A percentile compares a stretch with the other conserved stretches of the same genome.
phyloP scores from a whole-genome alignment of 2,113 vertebrate species.

The Sinocyclocheilus anophthalmus region DNA sequence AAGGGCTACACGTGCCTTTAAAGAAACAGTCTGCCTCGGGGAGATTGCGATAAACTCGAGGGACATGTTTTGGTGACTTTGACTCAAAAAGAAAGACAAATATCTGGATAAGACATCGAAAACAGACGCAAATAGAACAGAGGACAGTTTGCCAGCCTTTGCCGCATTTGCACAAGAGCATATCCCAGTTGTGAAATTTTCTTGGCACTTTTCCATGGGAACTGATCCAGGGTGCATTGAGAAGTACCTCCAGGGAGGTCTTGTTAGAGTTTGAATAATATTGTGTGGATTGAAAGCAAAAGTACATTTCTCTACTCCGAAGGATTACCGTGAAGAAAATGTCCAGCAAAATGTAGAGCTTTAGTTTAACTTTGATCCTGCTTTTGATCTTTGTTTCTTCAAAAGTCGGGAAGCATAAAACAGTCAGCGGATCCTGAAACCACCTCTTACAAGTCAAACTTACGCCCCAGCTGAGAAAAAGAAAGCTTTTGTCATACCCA shows the following conservation, averaged over 20 bases:
- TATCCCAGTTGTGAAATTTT: slow-evolving; percentile 69
- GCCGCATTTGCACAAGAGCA: slow-evolving; percentile 65
- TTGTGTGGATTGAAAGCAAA: slow-evolving; percentile 62
- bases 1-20: slow-evolving; percentile 64
- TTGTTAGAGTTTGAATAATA: slow-evolving; percentile 61
- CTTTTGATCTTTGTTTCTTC: slow-evolving; percentile 7
- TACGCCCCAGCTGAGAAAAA: slow-evolving; percentile 4
- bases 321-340: slow-evolving; percentile 17
- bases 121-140: slow-evolving; percentile 60
- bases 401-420: slow-evolving; percentile 20
- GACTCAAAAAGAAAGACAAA: slow-evolving; percentile 66
- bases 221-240: slow-evolving; percentile 61
- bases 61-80: slow-evolving; percentile 68
- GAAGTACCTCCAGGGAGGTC: slow-evolving; percentile 67
- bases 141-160: slow-evolving; percentile 48
- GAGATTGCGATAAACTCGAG: slow-evolving; percentile 63
- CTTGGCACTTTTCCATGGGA: slow-evolving; percentile 69
- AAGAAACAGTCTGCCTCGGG: slow-evolving; percentile 59
- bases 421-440: neutral
- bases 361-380: slow-evolving; percentile 15
- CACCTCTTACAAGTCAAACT: slow-evolving; percentile 11
- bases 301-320: slow-evolving; percentile 49
- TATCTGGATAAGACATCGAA: slow-evolving; percentile 62
- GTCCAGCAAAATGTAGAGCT: slow-evolving; percentile 2
- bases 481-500: slow-evolving; percentile 25